Conservation (phyloP, 2,888 invertebrate species). For the Machimus atricapillus region DNA sequence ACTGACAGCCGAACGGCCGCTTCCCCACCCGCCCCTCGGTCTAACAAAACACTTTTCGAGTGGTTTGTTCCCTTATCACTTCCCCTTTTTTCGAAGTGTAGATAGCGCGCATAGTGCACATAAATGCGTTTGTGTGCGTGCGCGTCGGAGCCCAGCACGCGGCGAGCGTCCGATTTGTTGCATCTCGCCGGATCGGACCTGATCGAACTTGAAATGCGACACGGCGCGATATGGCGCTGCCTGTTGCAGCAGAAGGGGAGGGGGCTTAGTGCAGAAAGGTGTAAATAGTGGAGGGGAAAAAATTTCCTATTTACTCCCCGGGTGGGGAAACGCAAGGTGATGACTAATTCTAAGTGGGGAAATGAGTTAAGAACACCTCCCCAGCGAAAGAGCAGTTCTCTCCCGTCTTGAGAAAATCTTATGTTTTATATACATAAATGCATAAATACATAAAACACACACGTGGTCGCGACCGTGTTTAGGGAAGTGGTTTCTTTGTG, state of each 20-base stretch:
- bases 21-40: not conserved
- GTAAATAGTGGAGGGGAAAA: not conserved
- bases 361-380: not conserved
- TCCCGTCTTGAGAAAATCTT: not conserved
- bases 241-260: not conserved
- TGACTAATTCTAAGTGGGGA: not conserved
- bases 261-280: not conserved
- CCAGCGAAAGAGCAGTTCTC: not conserved
- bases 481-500: conserved; percentile 36
- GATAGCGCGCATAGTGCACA: not conserved
- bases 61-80: not conserved
- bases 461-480: conserved; percentile 15
- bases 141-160: not conserved
- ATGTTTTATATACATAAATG: not conserved
- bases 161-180: not conserved
- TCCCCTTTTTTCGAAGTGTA: not conserved
- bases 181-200: not conserved
- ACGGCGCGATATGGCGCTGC: not conserved
- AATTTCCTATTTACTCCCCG: not conserved
- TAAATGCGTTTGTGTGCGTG: not conserved
- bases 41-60: not conserved
- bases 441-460: not conserved
- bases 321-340: not conserved
- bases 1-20: not conserved
- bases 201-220: not conserved